A percentile compares a stretch with the other conserved stretches of the same genome.
Conservation (phyloP, 2,113 vertebrate genomes). For the Hippocampus zosterae region DNA sequence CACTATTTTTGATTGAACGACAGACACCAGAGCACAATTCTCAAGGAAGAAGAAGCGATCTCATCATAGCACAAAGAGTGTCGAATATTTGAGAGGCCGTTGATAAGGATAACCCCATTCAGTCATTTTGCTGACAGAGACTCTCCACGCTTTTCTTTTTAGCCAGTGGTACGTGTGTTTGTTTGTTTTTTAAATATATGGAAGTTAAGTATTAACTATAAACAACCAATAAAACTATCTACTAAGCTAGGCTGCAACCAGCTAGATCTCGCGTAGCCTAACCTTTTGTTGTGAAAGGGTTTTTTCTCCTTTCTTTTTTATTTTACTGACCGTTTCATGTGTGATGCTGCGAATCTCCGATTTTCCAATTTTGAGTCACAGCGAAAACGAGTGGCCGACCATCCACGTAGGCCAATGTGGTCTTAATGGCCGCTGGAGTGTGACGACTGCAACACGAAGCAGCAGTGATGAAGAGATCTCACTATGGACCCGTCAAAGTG, state of each 20-base stretch:
- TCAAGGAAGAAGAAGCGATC: too few species aligned
- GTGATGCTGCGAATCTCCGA: too few species aligned
- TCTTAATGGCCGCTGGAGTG: conserved; percentile 33
- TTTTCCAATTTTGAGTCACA: too few species aligned
- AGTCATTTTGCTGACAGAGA: background rate
- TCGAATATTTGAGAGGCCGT: background rate
- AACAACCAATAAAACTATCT: background rate
- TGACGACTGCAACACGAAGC: conserved; percentile 52
- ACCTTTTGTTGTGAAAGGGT: too few species aligned
- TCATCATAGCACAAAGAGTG: too few species aligned
- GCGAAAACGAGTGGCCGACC: too few species aligned
- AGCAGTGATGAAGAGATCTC: conserved; percentile 58
- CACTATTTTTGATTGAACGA: too few species aligned
- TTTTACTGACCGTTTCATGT: too few species aligned
- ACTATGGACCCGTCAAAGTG: conserved; percentile 55
- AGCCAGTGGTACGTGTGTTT: background rate
- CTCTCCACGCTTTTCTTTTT: background rate
- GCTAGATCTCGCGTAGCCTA: too few species aligned
- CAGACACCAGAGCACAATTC: too few species aligned
- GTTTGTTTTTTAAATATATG: background rate
- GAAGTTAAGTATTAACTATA: background rate
- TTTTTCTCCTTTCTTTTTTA: too few species aligned
- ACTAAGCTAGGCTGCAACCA: background rate
- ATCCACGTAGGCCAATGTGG: conserved; percentile 1
- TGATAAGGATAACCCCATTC: too few species aligned